phyloP scores from a whole-genome alignment of 1,140 invertebrate genomes.

The Proales similis region DNA sequence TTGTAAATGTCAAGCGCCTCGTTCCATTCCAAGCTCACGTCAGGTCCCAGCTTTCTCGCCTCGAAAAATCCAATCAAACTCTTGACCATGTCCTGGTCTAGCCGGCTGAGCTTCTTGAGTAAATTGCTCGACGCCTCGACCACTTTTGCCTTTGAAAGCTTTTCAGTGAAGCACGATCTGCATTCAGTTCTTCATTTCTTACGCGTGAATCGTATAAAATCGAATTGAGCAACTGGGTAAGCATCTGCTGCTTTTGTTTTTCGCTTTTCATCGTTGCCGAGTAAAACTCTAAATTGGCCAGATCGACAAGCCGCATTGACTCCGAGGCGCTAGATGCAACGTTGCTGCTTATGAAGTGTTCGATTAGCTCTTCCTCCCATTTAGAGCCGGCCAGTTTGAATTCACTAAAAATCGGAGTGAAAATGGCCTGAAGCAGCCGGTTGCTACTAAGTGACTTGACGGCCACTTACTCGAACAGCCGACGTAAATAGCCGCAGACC shows the following conservation, averaged over 20 bases:
- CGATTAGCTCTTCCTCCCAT: conserved; percentile 20
- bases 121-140: neutral
- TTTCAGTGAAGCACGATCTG: neutral
- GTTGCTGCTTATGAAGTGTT: conserved; percentile 6
- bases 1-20: conserved; percentile 29
- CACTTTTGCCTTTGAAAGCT: neutral
- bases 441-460: neutral
- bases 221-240: conserved; percentile 8
- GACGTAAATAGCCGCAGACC: conserved; percentile 11
- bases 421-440: neutral
- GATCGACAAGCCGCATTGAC: conserved; percentile 4
- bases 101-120: neutral
- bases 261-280: neutral
- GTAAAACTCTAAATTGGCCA: conserved; percentile 22
- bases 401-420: conserved; percentile 2
- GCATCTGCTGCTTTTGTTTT: conserved; percentile 3
- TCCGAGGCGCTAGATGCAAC: neutral
- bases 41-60: conserved; percentile 27
- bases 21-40: conserved; percentile 2
- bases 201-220: neutral
- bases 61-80: conserved; percentile 4
- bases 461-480: conserved; percentile 8
- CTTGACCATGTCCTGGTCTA: neutral
- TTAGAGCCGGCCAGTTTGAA: conserved; percentile 8
- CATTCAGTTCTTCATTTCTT: neutral